phyloP scores from a whole-genome alignment of 2,797 vertebrate genomes.

The Lophura swinhoii region DNA sequence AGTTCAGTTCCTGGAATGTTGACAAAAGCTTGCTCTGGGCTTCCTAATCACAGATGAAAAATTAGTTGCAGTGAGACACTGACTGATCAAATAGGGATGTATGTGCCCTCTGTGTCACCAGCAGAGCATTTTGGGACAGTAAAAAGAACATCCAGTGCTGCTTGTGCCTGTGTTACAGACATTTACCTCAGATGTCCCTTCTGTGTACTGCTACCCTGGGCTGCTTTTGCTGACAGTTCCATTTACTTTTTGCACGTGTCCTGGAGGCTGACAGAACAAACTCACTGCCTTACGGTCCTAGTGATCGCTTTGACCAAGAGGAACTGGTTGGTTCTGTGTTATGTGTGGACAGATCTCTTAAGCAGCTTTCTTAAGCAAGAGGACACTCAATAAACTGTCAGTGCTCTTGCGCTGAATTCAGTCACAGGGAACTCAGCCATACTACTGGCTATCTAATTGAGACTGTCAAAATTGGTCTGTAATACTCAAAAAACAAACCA shows the following conservation, averaged over 20 bases:
- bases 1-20: neutral
- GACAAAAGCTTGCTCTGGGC: neutral
- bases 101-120: neutral
- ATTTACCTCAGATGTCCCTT: neutral
- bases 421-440: neutral
- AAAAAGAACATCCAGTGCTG: neutral
- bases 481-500: neutral
- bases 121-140: neutral
- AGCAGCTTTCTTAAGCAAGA: neutral
- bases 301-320: neutral
- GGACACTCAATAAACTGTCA: neutral
- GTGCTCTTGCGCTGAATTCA: neutral
- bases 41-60: neutral
- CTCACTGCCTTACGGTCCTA: neutral
- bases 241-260: neutral
- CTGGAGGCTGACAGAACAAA: neutral
- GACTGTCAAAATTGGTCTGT: neutral
- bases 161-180: neutral
- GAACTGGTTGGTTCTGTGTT: constrained; percentile 10
- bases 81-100: neutral
- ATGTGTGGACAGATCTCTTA: neutral
- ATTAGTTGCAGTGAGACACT: neutral
- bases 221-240: neutral
- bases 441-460: neutral
- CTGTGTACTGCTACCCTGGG: neutral